Evolutionary conservation across 2,888 invertebrate genomes (phyloP), one percentile per base, ranked within the genome.

Genomic region (Mystacides longicornis): DNA sequence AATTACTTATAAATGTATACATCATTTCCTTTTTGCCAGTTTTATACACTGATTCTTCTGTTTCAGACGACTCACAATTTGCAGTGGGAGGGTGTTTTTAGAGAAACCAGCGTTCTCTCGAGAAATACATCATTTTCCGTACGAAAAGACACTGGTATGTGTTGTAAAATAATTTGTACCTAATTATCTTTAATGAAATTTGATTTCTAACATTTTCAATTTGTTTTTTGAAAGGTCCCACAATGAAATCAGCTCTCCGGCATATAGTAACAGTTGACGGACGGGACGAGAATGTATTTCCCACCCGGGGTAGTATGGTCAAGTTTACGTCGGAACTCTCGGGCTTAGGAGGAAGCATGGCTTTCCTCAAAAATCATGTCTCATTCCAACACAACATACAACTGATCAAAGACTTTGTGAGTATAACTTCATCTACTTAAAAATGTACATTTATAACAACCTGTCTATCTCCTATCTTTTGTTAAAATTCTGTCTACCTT

Each of bases 271-370:
- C 84, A 0, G 81, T 86, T 55, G 95, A 95, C 71, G 81, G 81
- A 57, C 80, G 95, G 58, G 92, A 95, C 70, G 86, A 85, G 64
- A 70, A 74, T 2, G 83, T 93, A 55, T 89, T 95, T 70, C 94
- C 95, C 2, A 81, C 81, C 5, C 72, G 74, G 43, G 95, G 95
- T 3, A 69, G 81, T 4, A 74, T 86, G 62, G 70, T 90, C 4
- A 86, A 86, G 72, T 76, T 88, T 58, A 81, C 81, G 3, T 84
- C 89, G 64, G 97, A 98, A 72, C 78, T 90, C 64, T 93, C 95
- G 22, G 87, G 94, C 0, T 69, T 95, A 4, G 95, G 96, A 9
- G 98, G 98, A 2, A 89, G 94, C 68, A 84, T 94, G n/a, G 87
- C 89, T 16, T 93, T 93, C 69, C 68, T 93, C 23, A 91, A 91